These are phyloP conservation scores for Meriones unguiculatus DNA, from an alignment of 2,113 vertebrate genomes.

Conservation along the genomic window DNA sequence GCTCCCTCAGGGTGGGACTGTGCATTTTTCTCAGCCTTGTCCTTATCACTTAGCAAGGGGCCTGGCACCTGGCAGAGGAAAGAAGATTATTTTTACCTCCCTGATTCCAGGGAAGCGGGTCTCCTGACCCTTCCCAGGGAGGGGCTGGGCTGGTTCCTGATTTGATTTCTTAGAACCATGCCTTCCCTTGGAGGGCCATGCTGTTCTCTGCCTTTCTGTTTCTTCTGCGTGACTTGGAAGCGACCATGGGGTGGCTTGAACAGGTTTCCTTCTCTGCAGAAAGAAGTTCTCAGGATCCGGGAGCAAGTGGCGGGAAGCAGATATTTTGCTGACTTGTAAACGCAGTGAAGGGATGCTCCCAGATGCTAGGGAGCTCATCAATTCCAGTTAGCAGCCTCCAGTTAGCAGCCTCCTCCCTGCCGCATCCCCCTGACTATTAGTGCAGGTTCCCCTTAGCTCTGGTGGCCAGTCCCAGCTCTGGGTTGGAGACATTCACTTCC, in stretches of 20 bases:
- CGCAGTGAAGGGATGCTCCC: background rate
- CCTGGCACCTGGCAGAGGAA: background rate
- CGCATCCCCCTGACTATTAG: slow-evolving; percentile 29
- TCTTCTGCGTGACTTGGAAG: background rate
- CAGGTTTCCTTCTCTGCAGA: slow-evolving; percentile 3
- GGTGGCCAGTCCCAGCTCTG: slow-evolving; percentile 54
- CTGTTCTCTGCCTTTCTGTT: background rate
- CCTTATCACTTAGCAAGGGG: background rate
- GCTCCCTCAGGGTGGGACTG: background rate
- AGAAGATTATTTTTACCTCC: background rate
- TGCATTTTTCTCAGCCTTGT: background rate
- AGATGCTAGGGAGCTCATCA: slow-evolving; percentile 52
- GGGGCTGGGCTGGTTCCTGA: background rate
- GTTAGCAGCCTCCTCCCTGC: slow-evolving; percentile 29
- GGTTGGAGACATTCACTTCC: slow-evolving; percentile 69
- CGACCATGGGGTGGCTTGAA: background rate
- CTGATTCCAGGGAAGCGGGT: background rate
- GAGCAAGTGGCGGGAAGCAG: slow-evolving; percentile 58
- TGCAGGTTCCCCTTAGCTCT: background rate
- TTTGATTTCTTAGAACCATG: background rate
- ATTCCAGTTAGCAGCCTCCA: slow-evolving; percentile 57
- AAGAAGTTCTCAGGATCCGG: slow-evolving; percentile 56
- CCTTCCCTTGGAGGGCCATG: background rate
- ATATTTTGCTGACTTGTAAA: slow-evolving; percentile 69
- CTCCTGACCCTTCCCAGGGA: background rate